Evolutionary conservation across 2,888 invertebrate species (phyloP).

Genomic region (Platycheirus rosarum): DNA sequence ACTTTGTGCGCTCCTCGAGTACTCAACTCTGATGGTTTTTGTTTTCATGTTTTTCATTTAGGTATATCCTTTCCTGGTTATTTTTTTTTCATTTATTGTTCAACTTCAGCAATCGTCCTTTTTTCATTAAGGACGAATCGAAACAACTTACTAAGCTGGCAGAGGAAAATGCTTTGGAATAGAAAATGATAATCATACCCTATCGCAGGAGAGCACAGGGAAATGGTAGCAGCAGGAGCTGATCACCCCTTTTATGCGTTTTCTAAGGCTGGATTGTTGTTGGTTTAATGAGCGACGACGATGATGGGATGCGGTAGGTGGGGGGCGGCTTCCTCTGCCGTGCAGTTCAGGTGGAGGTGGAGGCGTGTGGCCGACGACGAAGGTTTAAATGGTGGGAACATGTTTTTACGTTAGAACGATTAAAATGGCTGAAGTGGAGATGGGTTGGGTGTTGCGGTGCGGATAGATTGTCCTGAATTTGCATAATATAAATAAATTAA

Average conservation of each 20-base stretch:
- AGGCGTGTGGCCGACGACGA: not conserved
- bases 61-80: too few relatives aligned
- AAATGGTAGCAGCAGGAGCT: conserved; percentile 37
- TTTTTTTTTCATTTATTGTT: conserved; percentile 32
- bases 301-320: too few relatives aligned
- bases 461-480: conserved; percentile 74
- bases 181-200: conserved; percentile 71
- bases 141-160: conserved; percentile 53
- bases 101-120: conserved; percentile 58
- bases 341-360: not conserved
- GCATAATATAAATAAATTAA: conserved; percentile 75
- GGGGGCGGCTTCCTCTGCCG: conserved; percentile 20
- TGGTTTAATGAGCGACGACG: conserved; percentile 54
- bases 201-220: conserved; percentile 17
- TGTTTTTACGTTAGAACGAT: conserved; percentile 69
- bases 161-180: conserved; percentile 45
- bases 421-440: conserved; percentile 54
- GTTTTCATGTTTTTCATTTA: conserved; percentile 14
- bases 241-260: conserved; percentile 71
- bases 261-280: conserved; percentile 50
- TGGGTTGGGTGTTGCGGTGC: conserved; percentile 60
- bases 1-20: conserved; percentile 24
- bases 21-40: conserved; percentile 30
- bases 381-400: conserved; percentile 59
- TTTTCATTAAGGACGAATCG: conserved; percentile 54